These are phyloP conservation scores for Hymenopus coronatus DNA, from an alignment of 2,888 invertebrate species.

Conservation along the genomic window DNA sequence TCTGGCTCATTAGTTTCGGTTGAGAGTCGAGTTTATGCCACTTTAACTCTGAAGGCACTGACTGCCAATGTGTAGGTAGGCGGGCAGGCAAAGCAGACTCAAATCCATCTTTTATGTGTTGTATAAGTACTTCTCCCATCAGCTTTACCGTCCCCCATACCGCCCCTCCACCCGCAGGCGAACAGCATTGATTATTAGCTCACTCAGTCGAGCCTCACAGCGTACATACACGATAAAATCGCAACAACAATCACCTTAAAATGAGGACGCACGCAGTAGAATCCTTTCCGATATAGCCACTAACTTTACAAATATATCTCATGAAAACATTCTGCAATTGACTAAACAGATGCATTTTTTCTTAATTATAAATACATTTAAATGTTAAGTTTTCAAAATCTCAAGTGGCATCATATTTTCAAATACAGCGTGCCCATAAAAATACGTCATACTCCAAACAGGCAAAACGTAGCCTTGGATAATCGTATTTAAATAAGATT, in stretches of 20 bases:
- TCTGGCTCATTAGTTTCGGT: not conserved
- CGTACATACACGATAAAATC: not conserved
- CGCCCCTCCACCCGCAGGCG: not conserved
- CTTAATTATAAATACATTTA: no score
- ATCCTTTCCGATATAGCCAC: not conserved
- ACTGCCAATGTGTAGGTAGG: not conserved
- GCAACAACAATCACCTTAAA: not conserved
- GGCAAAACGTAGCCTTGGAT: no score
- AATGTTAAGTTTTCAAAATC: no score
- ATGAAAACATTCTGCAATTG: no score
- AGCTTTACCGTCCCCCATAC: not conserved
- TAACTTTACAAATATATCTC: no score
- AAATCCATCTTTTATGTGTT: slow-evolving; percentile 9
- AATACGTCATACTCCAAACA: no score
- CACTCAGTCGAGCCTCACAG: not conserved
- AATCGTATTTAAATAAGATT: no score
- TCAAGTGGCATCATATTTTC: no score
- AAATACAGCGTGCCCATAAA: no score
- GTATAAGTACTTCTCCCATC: not conserved
- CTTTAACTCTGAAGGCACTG: not conserved
- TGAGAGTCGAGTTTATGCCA: not conserved
- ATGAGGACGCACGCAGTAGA: not conserved
- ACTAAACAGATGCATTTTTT: no score
- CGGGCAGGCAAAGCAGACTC: not conserved
- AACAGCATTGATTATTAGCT: not conserved